Percentiles rank a stretch among this genome's conserved stretches.
These are phyloP conservation scores for Coryphaenoides rupestris DNA, from an alignment of 2,113 vertebrate genomes.

Conservation along the genomic window DNA sequence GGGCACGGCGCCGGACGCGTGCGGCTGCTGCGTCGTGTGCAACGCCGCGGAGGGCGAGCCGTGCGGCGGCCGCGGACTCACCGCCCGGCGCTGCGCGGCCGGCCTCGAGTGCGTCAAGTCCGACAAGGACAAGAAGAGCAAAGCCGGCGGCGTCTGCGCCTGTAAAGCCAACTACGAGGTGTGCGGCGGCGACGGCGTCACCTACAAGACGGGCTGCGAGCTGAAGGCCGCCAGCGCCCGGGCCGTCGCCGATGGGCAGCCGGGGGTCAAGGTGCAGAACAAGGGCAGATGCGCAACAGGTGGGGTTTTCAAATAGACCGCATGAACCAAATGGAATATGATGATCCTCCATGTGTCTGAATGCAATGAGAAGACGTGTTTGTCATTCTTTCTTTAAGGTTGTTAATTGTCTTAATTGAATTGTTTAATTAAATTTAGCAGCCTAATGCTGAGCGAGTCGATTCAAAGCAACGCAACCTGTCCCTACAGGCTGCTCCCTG, in stretches of 20 bases:
- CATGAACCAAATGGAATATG: background rate
- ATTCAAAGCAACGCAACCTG: too few species aligned
- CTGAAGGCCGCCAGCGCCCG: conserved; percentile 77
- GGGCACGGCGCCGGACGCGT: conserved; percentile 69
- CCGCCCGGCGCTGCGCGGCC: conserved; percentile 69
- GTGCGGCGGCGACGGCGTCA: conserved; percentile 82
- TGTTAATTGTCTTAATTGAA: too few species aligned
- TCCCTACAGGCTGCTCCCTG: too few species aligned
- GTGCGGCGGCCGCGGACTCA: conserved; percentile 67
- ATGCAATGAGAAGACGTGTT: too few species aligned
- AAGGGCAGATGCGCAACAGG: conserved; percentile 88
- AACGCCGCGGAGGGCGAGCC: conserved; percentile 73
- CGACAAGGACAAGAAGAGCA: conserved; percentile 58
- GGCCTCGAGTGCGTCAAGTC: conserved; percentile 78
- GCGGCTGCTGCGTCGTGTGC: conserved; percentile 81
- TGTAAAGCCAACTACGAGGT: conserved; percentile 85
- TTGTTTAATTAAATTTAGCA: too few species aligned
- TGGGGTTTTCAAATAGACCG: conserved; percentile 51
- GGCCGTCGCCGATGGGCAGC: conserved; percentile 66
- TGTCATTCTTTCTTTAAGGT: too few species aligned
- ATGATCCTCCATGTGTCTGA: too few species aligned
- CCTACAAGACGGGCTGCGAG: conserved; percentile 79
- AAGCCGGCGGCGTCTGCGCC: conserved; percentile 74
- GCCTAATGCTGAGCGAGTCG: too few species aligned
- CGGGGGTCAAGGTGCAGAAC: conserved; percentile 71